These are phyloP conservation scores for Papilio demoleus DNA, from an alignment of 2,888 invertebrate species.

Conservation along the genomic window DNA sequence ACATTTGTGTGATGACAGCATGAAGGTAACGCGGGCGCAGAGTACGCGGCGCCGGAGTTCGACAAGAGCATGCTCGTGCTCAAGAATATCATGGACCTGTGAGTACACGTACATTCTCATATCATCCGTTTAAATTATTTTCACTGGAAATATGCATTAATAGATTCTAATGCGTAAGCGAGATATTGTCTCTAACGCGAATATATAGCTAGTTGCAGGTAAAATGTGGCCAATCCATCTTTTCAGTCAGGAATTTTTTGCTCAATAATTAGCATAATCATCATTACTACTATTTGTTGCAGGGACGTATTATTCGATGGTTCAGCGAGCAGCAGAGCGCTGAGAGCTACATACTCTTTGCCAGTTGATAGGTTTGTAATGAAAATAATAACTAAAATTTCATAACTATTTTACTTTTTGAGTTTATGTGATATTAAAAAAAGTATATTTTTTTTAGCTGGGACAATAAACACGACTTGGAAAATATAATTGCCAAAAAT, in stretches of 20 bases:
- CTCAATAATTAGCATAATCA: no score
- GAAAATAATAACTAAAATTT: not conserved
- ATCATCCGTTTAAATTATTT: no score
- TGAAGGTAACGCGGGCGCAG: conserved; percentile 65
- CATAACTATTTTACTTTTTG: not conserved
- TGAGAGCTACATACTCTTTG: conserved; percentile 33
- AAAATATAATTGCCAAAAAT: conserved; percentile 59
- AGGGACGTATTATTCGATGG: conserved; percentile 36
- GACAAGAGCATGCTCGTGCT: conserved; percentile 62
- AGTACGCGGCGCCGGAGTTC: conserved; percentile 48
- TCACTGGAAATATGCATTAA: no score
- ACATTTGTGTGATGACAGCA: conserved; percentile 76
- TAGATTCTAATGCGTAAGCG: no score
- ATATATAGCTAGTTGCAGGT: no score
- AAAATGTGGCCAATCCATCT: no score
- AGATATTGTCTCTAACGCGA: no score
- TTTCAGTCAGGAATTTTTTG: no score
- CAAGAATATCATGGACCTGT: conserved; percentile 65
- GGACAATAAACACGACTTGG: conserved; percentile 62
- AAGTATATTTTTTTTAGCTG: conserved; percentile 49
- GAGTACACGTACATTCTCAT: conserved; percentile 46
- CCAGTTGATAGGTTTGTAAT: conserved; percentile 29
- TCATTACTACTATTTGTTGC: conserved; percentile 40
- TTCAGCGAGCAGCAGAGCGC: conserved; percentile 23
- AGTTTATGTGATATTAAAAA: not conserved